Evolutionary conservation across 1,140 invertebrate genomes (phyloP), one percentile per base, ranked within the genome.

Genomic region (Ptiloglossa arizonensis): DNA sequence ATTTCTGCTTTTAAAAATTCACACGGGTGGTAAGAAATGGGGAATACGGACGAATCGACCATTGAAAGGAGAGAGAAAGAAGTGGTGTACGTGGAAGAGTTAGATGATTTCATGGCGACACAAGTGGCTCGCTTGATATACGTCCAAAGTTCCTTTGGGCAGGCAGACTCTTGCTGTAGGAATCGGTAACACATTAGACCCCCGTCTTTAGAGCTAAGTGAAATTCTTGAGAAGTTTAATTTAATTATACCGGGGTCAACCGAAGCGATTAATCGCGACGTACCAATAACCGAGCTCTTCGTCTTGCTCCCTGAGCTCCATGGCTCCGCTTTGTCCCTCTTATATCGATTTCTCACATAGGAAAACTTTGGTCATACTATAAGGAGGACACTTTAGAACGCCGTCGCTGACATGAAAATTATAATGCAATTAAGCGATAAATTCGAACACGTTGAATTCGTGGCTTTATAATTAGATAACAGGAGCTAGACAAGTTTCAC

Each of bases 141-240:
- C 79, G 82, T 76, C 64, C 72, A n/a, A 87, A 87, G 70, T 87
- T 87, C 62, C 48, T 57, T 59, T 56, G 62, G 54, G 35, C 59
- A 54, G 50, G 38, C 46, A 46, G 13, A 57, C 57, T 77, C 66
- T 69, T 68, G 63, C 64, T 82, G 44, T 52, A 35, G 81, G 76
- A 86, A 88, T 85, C 79, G 88, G 82, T 89, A 89, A 89, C 83
- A 87, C 79, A 87, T 89, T 78, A 81, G 80, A 86, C 72, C 79
- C 67, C 78, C 79, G 81, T 83, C 82, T 81, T 64, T 70, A 57
- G 44, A 29, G 76, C 74, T 88, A 89, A 89, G 86, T 89, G 88
- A 87, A 88, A 88, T 89, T 89, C 88, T 89, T 89, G 80, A 81
- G 80, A 87, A 89, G 86, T 89, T 88, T 84, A 83, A 87, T 89